phyloP scores from a whole-genome alignment of 2,113 vertebrate species.

The Corythaeola cristata region DNA sequence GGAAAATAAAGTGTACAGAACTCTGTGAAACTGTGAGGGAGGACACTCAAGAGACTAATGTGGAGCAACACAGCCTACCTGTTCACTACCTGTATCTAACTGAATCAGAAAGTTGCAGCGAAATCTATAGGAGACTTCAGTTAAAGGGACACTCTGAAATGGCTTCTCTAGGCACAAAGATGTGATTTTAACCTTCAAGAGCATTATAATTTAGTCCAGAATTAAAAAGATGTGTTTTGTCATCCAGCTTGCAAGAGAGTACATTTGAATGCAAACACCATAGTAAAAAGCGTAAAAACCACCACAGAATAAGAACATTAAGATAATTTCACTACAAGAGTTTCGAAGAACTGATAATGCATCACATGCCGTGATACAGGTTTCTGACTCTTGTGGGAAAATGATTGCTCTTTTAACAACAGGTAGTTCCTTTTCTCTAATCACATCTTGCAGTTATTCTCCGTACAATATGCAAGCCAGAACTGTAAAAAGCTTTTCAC shows the following conservation, averaged over 20 bases:
- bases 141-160: background rate
- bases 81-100: background rate
- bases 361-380: background rate
- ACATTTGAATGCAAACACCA: background rate
- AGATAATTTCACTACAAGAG: conserved; percentile 1
- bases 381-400: background rate
- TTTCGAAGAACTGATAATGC: conserved; percentile 16
- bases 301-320: background rate
- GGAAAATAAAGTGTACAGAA: background rate
- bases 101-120: background rate
- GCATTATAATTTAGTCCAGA: background rate
- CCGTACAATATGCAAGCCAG: conserved; percentile 11
- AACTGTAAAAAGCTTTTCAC: conserved; percentile 30
- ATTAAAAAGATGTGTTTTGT: background rate
- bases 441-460: conserved; percentile 23
- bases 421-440: conserved; percentile 4
- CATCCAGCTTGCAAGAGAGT: background rate
- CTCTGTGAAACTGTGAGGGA: background rate
- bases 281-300: background rate
- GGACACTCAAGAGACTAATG: background rate
- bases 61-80: background rate
- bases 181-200: background rate
- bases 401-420: background rate
- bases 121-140: background rate
- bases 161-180: background rate